phyloP scores from a whole-genome alignment of 1,140 invertebrate genomes.

The Semibalanus balanoides region DNA sequence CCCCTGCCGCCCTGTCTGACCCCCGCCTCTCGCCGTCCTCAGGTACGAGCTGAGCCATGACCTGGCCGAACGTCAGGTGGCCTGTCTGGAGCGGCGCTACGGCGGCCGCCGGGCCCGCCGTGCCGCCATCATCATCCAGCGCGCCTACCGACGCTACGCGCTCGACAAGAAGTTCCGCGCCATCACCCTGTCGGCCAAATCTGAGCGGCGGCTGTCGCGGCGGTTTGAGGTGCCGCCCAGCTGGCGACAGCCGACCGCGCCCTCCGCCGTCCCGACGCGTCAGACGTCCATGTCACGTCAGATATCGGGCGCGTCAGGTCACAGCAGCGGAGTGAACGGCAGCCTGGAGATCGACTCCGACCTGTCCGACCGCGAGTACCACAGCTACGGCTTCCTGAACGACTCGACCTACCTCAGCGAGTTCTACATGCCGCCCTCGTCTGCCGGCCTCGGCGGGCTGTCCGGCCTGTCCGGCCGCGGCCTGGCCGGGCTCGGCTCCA shows the following conservation, averaged over 20 bases:
- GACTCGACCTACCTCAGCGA: neutral
- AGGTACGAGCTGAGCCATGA: constrained; percentile 89
- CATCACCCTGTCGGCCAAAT: constrained; percentile 82
- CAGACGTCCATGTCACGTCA: neutral
- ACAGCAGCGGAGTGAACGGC: neutral
- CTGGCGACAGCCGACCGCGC: neutral
- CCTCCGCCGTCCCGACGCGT: too few species aligned
- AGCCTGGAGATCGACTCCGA: neutral
- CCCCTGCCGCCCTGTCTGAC: neutral
- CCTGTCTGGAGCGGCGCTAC: constrained; percentile 82
- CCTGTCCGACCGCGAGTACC: neutral
- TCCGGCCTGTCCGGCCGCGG: too few species aligned
- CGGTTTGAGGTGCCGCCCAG: constrained; percentile 35
- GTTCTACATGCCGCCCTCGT: neutral
- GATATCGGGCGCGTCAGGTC: too few species aligned
- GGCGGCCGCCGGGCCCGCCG: constrained; percentile 71
- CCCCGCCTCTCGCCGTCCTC: neutral
- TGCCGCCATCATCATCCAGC: constrained; percentile 86
- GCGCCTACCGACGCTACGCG: constrained; percentile 83
- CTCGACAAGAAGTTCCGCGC: constrained; percentile 86
- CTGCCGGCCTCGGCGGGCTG: neutral
- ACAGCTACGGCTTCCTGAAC: neutral
- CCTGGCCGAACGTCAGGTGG: constrained; percentile 85
- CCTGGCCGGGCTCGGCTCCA: too few species aligned
- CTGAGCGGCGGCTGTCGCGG: constrained; percentile 52